Evolutionary conservation across 2,113 vertebrate genomes (phyloP), one percentile per base, ranked within the genome.

Genomic region (Peucedramus taeniatus): DNA sequence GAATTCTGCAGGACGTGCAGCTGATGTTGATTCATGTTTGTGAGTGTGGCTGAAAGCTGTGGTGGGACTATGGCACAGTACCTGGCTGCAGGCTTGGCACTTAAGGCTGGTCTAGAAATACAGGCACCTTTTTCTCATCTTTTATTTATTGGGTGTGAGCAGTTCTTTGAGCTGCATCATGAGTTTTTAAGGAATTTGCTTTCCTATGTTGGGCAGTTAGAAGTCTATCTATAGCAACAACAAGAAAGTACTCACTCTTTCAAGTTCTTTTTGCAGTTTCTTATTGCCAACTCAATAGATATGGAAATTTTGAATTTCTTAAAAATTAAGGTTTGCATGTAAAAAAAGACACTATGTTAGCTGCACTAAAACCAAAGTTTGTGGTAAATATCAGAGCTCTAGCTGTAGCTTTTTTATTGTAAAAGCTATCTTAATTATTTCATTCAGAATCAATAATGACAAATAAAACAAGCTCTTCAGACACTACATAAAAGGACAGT

Each of bases 381-480:
- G 6, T 76, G 54, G 21, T 18, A 56, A 91, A 31, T 85, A 72
- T 49, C 66, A 64, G 9, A 4, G 65, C 16, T 77, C 33, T 23
- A 70, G 59, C 13, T 83, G 59, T 37, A 92, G 27, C 19, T 60
- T 68, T 79, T 83, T 93, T 37, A 44, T 77, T 54, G 21, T 59
- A 83, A 83, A 87, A 86, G n/a, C 39, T 74, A 61, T 63, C 39
- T 63, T 86, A 90, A 83, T 15, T n/a, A 54, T 70, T 92, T 88
- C 5, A 45, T 83, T 66, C 60, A 61, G 51, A 93, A 87, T 90
- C 76, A 61, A 88, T 75, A 88, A 88, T 49, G 50, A 78, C 69
- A 95, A 88, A 94, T 86, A 86, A 94, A 95, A 86, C 49, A 84
- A 88, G 68, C 61, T 42, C 37, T 83, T 83, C 68, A 95, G 57